Evolutionary conservation across 2,888 invertebrate genomes (phyloP), one percentile per base, ranked within the genome.

Genomic region (Aethes cnicana): DNA sequence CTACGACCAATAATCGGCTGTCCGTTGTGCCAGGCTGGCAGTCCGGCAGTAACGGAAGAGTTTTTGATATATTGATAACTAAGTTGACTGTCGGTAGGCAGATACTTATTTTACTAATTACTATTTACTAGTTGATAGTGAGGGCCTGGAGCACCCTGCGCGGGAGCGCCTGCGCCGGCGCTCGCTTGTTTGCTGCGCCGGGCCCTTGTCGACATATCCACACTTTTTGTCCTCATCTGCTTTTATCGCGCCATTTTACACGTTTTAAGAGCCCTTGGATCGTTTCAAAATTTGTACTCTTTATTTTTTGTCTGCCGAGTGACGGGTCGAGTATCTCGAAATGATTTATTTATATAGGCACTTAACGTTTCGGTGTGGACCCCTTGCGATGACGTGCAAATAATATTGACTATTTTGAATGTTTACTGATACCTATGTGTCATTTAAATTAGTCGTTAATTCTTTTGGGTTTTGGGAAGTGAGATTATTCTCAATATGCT

Each of bases 331-430:
- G 85, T 84, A 81, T 79, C 74, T 77, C 72, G 67, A 79, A 78
- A 76, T 77, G 80, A 82, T 69, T 76, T 86, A 73, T 87, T 87
- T 86, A 84, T 74, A 76, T 75, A 85, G 84, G 84, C 71, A 64
- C 68, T 74, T 68, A 64, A 68, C 73, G 73, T 57, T 59, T 64
- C 69, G 70, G 66, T 61, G 74, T 64, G 65, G 69, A 66, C 58
- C 62, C 59, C 60, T 55, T 59, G 56, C 63, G 61, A 62, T 55
- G 66, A 62, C 65, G 69, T 61, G 70, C 72, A 74, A 74, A 79
- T 68, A 77, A 50, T 47, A 25, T 26, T 44, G n/a, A n/a, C 50
- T 50, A 28, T 52, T 43, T 26, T 25, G 35, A 23, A 46, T 14
- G 23, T 11, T 16, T 36, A 14, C 23, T 30, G n/a, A n/a, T n/a